Evolutionary conservation across 2,113 vertebrate species (phyloP).

Genomic region (Sylvia atricapilla): DNA sequence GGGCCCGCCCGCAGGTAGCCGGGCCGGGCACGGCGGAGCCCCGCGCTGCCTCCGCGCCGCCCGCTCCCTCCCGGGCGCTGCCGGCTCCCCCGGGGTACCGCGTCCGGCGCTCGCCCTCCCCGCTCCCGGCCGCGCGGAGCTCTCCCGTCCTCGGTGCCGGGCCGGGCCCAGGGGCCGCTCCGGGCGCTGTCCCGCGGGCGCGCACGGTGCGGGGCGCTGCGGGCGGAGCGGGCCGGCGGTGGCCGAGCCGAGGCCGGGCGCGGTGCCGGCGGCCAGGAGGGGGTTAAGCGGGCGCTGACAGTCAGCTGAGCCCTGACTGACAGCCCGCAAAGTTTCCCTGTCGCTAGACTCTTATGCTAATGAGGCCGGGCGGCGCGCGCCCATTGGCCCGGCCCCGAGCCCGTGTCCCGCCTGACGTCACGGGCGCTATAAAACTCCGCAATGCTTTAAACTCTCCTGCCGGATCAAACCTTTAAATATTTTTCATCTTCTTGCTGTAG

Average conservation of each 20-base stretch:
- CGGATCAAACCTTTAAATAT: slow-evolving; percentile 88
- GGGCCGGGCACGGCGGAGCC: not conserved
- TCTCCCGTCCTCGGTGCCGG: not conserved
- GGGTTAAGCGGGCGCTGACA: slow-evolving; percentile 84
- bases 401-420: slow-evolving; percentile 93
- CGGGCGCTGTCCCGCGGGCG: not conserved
- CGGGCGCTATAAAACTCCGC: slow-evolving; percentile 92
- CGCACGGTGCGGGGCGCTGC: not conserved
- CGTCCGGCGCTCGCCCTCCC: not conserved
- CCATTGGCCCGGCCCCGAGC: slow-evolving; percentile 86
- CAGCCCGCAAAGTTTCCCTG: slow-evolving; percentile 89
- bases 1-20: not conserved
- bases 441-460: slow-evolving; percentile 96
- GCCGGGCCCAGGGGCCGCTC: not conserved
- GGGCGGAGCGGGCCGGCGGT: not conserved
- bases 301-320: slow-evolving; percentile 93
- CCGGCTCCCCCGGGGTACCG: no score
- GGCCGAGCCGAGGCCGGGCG: not conserved
- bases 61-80: not conserved
- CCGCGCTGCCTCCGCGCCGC: not conserved
- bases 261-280: slow-evolving; percentile 38
- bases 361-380: slow-evolving; percentile 72
- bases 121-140: not conserved
- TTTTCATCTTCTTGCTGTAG: slow-evolving; percentile 72
- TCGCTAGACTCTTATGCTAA: slow-evolving; percentile 93